These are phyloP conservation scores for Malurus splendens DNA, from an alignment of 2,797 vertebrate genomes.

Conservation along the genomic window DNA sequence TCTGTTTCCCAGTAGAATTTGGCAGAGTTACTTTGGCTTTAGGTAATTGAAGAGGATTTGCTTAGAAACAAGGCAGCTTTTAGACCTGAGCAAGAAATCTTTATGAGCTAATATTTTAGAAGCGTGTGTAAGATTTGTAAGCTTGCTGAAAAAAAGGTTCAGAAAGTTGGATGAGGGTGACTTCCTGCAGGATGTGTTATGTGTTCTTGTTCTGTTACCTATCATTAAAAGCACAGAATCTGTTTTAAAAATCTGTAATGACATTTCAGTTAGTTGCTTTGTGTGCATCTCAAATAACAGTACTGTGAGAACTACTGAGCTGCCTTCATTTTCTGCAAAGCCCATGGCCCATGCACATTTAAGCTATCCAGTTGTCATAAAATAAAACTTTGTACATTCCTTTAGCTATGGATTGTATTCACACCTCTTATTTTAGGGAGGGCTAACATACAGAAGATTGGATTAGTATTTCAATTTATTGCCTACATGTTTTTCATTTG, in stretches of 20 bases:
- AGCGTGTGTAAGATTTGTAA: background rate
- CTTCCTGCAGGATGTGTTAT: background rate
- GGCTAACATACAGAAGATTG: background rate
- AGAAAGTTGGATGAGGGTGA: background rate
- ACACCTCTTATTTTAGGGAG: background rate
- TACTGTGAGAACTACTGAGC: background rate
- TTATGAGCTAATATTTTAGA: background rate
- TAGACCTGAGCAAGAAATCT: background rate
- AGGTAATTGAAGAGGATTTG: background rate
- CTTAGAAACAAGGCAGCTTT: background rate
- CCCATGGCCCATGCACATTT: background rate
- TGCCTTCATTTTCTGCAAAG: background rate
- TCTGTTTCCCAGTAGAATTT: background rate
- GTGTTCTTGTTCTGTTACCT: background rate
- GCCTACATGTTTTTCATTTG: background rate
- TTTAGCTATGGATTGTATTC: background rate
- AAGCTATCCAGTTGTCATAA: background rate
- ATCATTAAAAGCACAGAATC: background rate
- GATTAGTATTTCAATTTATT: background rate
- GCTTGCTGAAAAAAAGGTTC: background rate
- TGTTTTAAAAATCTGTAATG: background rate
- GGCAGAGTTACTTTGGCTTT: background rate
- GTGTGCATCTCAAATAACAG: rapidly evolving
- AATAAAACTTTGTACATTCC: background rate
- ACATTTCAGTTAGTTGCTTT: background rate